These are phyloP conservation scores for Champsocephalus esox DNA, from an alignment of 2,797 vertebrate species.

Conservation along the genomic window DNA sequence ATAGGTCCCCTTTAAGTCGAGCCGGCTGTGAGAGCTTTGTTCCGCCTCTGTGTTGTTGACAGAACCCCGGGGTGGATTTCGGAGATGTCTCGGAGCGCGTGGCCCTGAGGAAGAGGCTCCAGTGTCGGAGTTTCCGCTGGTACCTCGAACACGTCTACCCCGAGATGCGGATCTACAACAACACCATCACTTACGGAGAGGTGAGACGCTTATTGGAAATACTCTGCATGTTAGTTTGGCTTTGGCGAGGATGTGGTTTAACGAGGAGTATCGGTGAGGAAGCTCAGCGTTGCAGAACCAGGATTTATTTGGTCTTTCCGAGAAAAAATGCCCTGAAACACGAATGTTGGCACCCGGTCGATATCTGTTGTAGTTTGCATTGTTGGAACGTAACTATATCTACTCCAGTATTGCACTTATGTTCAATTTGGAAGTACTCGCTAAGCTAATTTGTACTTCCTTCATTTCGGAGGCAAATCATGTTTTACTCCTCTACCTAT, in stretches of 20 bases:
- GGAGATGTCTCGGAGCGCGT: slow-evolving; percentile 95
- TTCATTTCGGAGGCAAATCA: no score
- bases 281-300: slow-evolving; percentile 16
- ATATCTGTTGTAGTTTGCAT: slow-evolving; percentile 15
- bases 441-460: no score
- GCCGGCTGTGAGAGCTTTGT: slow-evolving; percentile 32
- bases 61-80: slow-evolving; percentile 98
- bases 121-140: slow-evolving; percentile 96
- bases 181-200: slow-evolving; percentile 99
- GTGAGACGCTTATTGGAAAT: slow-evolving; percentile 77
- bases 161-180: slow-evolving; percentile 98
- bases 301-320: slow-evolving; percentile 19
- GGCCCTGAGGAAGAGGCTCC: slow-evolving; percentile 92
- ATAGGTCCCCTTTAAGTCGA: slow-evolving; percentile 24
- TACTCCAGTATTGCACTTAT: no score
- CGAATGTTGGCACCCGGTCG: background rate
- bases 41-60: slow-evolving; percentile 52
- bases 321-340: background rate
- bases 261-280: background rate
- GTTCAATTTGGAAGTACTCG: no score
- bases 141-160: slow-evolving; percentile 98
- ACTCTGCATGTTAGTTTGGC: slow-evolving; percentile 10
- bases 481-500: no score
- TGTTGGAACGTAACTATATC: no score
- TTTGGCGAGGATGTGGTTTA: slow-evolving; percentile 1